A percentile compares a stretch with the other conserved stretches of the same genome.
phyloP scores from a whole-genome alignment of 2,113 vertebrate species.

The Anoura caudifer region DNA sequence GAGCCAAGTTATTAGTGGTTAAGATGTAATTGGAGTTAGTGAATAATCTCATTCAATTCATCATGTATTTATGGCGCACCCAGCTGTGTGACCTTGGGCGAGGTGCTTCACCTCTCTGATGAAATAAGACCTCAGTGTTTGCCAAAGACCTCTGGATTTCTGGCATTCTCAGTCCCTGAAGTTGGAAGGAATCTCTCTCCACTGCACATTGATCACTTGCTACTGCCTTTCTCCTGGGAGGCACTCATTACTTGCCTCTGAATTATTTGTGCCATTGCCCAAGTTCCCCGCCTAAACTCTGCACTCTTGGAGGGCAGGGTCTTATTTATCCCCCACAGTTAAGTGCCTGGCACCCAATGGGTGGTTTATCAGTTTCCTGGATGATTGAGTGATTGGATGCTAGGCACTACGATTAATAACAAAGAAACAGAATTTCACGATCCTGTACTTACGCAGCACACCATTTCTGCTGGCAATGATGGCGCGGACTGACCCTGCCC shows the following conservation, averaged over 20 bases:
- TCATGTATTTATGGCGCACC: constrained; percentile 51
- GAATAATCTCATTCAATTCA: constrained; percentile 68
- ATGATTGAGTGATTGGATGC: not conserved
- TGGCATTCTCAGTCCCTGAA: not conserved
- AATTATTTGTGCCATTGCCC: not conserved
- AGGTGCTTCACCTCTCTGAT: constrained; percentile 70
- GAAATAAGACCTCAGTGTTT: constrained; percentile 59
- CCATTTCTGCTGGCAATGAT: rapidly evolving
- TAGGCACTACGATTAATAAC: not conserved
- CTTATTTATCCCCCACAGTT: not conserved
- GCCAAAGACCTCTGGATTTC: constrained; percentile 37
- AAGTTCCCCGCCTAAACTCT: not conserved
- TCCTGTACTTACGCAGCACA: not conserved
- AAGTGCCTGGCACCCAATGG: constrained; percentile 12
- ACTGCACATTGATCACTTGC: not conserved
- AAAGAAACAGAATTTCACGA: not conserved
- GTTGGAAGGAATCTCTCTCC: constrained; percentile 10
- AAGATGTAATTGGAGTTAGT: constrained; percentile 70
- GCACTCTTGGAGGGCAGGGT: not conserved
- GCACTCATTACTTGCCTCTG: not conserved
- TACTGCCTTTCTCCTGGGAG: not conserved
- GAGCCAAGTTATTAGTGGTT: constrained; percentile 72
- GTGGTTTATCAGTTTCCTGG: constrained; percentile 5
- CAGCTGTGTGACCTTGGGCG: constrained; percentile 66
- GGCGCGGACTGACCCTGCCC: not conserved